phyloP scores from a whole-genome alignment of 92 coral and sea anemone species.

The Porites cylindrica region DNA sequence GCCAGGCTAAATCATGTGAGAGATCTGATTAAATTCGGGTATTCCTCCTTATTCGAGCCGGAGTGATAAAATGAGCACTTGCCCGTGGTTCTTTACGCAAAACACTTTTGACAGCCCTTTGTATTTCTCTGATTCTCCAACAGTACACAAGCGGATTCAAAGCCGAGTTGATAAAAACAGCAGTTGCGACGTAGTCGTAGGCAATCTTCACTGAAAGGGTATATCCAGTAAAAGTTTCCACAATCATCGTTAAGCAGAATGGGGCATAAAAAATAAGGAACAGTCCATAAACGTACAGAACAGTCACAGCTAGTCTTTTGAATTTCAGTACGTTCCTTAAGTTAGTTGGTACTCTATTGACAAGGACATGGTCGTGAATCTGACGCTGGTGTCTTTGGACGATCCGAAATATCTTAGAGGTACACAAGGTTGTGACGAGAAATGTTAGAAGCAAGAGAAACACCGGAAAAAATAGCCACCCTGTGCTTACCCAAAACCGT shows the following conservation, averaged over 20 bases:
- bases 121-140: conserved; percentile 28
- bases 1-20: too few relatives aligned
- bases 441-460: conserved; percentile 10
- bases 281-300: conserved; percentile 38
- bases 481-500: conserved; percentile 14
- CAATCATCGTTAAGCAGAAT: conserved; percentile 23
- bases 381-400: conserved; percentile 49
- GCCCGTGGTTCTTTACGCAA: background rate
- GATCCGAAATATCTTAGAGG: conserved; percentile 38
- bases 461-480: conserved; percentile 44
- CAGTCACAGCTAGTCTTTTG: conserved; percentile 40
- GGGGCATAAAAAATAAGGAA: conserved; percentile 49
- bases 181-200: conserved; percentile 48
- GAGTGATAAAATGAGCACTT: too few relatives aligned
- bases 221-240: conserved; percentile 15
- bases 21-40: too few relatives aligned
- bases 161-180: conserved; percentile 40
- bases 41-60: too few relatives aligned
- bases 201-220: conserved; percentile 33
- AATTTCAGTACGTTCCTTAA: background rate
- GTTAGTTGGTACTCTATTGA: background rate
- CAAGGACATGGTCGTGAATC: background rate
- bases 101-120: conserved; percentile 20
- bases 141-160: conserved; percentile 29
- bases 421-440: conserved; percentile 28